A percentile compares a stretch with the other conserved stretches of the same genome.
Conservation (phyloP, 2,797 vertebrate genomes). For the Fringilla coelebs region DNA sequence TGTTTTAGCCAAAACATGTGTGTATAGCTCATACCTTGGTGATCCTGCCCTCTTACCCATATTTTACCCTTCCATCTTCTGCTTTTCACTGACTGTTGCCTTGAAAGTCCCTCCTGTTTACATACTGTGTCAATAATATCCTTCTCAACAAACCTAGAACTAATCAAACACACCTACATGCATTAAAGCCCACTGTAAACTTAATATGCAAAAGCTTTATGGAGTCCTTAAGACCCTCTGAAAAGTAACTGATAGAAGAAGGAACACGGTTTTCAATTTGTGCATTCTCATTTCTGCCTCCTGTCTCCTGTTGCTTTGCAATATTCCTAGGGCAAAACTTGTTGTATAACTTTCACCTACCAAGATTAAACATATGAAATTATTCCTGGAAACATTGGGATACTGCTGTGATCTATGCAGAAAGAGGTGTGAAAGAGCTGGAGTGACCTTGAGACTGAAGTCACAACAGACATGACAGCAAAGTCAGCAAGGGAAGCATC, state of each 20-base stretch:
- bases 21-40: neutral
- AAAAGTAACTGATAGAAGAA: neutral
- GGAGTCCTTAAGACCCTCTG: neutral
- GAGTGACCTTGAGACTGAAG: neutral
- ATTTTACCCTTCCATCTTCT: neutral
- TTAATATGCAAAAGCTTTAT: neutral
- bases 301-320: neutral
- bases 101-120: neutral
- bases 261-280: fast-evolving
- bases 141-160: neutral
- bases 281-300: neutral
- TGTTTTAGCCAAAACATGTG: neutral
- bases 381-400: neutral
- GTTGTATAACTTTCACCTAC: neutral
- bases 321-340: neutral
- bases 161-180: neutral
- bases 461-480: neutral
- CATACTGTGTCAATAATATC: neutral
- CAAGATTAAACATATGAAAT: neutral
- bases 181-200: neutral
- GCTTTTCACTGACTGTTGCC: neutral
- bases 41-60: neutral
- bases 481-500: neutral
- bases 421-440: neutral
- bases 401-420: neutral